Evolutionary conservation across 2,888 invertebrate genomes (phyloP), one percentile per base, ranked within the genome.

Genomic region (Callimorpha dominula): DNA sequence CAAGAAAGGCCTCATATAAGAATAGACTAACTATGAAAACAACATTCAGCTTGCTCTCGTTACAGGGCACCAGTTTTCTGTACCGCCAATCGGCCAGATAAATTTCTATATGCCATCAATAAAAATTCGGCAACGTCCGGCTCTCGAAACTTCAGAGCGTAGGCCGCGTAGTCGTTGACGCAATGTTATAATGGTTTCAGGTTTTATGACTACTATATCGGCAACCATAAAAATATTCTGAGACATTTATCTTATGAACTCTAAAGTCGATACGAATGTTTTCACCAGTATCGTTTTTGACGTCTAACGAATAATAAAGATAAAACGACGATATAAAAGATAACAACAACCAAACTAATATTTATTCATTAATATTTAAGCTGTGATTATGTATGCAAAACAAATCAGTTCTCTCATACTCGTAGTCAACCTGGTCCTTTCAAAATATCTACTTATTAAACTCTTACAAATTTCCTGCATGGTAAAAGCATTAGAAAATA

Each of bases 171-270:
- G 49, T 40, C 20, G 79, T 86, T 93, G 93, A 93, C 92, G 92
- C 87, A 91, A 85, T 90, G 89, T 89, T 89, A 87, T 89, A 88
- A 89, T 84, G 86, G 86, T 84, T 82, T 79, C 82, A 80, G 84
- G 75, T 89, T 93, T 93, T 93, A 93, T 89, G 88, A 85, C 86
- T 87, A 85, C 85, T 85, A 85, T 82, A 91, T 93, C 88, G 90
- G 88, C 91, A 92, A 90, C 91, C 90, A 91, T 92, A 93, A 93
- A 93, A 92, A 91, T 89, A 87, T 82, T 86, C 81, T 79, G 81
- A 86, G 82, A 87, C 83, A 86, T 88, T 86, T 83, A 78, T 86
- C 81, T 85, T 83, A 86, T 79, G 76, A 84, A 85, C 84, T 85
- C 81, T 87, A 86, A 88, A 86, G 81, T 81, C 73, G 68, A 84